A percentile compares a stretch with the other conserved stretches of the same genome.
phyloP scores from a whole-genome alignment of 2,113 vertebrate genomes.

The Syrmaticus mikado region DNA sequence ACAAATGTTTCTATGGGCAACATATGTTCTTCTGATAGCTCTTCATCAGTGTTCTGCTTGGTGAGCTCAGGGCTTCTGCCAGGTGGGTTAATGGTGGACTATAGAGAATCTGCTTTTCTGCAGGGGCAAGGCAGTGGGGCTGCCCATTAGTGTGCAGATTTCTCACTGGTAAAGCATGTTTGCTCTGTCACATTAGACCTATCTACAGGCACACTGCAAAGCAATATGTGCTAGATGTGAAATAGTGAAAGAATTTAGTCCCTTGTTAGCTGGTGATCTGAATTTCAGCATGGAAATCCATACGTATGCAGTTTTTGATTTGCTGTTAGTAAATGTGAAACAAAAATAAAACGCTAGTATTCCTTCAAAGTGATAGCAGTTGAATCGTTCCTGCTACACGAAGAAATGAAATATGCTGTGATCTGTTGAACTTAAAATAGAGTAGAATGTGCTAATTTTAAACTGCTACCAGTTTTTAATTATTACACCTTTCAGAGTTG shows the following conservation, averaged over 20 bases:
- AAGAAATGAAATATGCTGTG: not conserved
- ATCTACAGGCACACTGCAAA: not conserved
- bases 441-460: not conserved
- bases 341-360: slow-evolving; percentile 15
- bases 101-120: not conserved
- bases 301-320: not conserved
- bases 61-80: not conserved
- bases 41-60: not conserved
- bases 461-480: not conserved
- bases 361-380: not conserved
- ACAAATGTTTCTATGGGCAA: slow-evolving; percentile 7
- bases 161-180: not conserved
- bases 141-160: not conserved
- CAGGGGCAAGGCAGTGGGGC: not conserved
- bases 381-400: not conserved
- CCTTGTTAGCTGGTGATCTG: not conserved
- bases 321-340: slow-evolving; percentile 41
- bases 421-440: slow-evolving; percentile 4
- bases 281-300: slow-evolving; percentile 12
- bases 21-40: not conserved
- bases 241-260: not conserved
- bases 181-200: not conserved
- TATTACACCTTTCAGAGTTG: not conserved
- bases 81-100: not conserved
- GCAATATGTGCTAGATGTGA: not conserved